Conservation (phyloP, 2,113 vertebrate species). For the Anas platyrhynchos region DNA sequence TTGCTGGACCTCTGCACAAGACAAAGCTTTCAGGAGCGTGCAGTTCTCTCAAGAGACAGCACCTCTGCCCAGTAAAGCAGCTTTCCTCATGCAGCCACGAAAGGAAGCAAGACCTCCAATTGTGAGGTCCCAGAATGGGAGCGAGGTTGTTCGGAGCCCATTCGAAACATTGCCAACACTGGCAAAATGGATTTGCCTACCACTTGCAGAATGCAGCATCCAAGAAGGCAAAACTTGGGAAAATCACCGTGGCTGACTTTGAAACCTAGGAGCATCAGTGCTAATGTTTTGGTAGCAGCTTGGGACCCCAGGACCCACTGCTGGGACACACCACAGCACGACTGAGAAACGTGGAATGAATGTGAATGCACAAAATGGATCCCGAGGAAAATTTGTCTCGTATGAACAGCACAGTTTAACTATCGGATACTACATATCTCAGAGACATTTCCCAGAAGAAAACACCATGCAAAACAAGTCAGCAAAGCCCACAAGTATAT, state of each 20-base stretch:
- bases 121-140: neutral
- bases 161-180: neutral
- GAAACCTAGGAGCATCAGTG: neutral
- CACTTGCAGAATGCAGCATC: accelerated
- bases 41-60: neutral
- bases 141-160: neutral
- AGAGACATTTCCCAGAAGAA: neutral
- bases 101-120: neutral
- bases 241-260: neutral
- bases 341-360: neutral
- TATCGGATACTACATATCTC: neutral
- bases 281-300: neutral
- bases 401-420: neutral
- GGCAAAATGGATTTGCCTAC: neutral
- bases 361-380: neutral
- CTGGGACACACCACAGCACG: neutral
- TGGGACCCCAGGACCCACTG: neutral
- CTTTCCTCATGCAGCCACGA: neutral
- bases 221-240: neutral
- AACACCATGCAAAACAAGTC: neutral
- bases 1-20: neutral
- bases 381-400: neutral
- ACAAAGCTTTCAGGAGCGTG: neutral
- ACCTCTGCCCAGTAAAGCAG: neutral
- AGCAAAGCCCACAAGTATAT: neutral